Evolutionary conservation across 2,888 invertebrate species (phyloP).

Genomic region (Myopa tessellatipennis): DNA sequence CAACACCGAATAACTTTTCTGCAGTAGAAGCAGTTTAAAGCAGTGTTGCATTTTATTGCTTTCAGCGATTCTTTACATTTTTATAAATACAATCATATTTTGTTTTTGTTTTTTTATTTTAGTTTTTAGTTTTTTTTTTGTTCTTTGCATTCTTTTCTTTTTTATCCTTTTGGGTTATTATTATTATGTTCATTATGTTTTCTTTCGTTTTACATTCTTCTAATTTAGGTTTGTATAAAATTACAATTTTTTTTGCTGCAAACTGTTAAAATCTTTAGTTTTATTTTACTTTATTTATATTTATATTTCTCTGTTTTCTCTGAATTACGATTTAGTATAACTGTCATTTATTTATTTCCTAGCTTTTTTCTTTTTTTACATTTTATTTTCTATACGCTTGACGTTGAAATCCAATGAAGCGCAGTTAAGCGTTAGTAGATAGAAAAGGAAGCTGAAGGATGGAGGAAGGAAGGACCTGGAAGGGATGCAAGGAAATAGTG

Average conservation of each 20-base stretch:
- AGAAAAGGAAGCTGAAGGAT: neutral
- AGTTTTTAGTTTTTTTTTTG: neutral
- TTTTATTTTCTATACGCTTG: neutral
- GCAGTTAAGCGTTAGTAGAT: slow-evolving; percentile 13
- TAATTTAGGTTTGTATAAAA: neutral
- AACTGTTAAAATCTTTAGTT: no score
- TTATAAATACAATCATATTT: neutral
- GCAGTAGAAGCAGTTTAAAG: neutral
- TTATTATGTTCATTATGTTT: neutral
- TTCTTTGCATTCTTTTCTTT: no score
- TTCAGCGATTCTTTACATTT: neutral
- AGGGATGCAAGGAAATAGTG: no score
- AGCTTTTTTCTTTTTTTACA: neutral
- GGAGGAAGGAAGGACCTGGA: neutral
- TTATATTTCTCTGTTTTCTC: neutral
- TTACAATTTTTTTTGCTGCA: slow-evolving; percentile 6
- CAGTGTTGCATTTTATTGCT: neutral
- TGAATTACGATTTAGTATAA: no score
- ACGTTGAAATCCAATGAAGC: slow-evolving; percentile 24
- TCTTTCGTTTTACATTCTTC: neutral
- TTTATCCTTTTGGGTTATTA: neutral
- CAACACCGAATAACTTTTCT: slow-evolving; percentile 9
- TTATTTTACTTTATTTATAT: slow-evolving; percentile 7
- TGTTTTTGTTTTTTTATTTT: neutral
- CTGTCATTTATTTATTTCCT: neutral